Evolutionary conservation across 2,888 invertebrate genomes (phyloP), one percentile per base, ranked within the genome.

Genomic region (Steinernema scapterisci): DNA sequence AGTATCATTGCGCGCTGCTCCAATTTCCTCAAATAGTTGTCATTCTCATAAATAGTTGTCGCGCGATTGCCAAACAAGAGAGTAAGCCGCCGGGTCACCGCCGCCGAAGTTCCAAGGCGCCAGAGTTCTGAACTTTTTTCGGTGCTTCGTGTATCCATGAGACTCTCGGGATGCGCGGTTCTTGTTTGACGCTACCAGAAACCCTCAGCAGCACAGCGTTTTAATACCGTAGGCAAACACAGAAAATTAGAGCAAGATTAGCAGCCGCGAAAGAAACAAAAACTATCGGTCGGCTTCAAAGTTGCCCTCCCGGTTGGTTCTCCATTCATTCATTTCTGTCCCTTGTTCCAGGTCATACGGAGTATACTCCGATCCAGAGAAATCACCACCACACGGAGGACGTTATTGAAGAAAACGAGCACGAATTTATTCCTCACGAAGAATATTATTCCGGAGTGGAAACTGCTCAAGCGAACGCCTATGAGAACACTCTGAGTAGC

Each of bases 351-450:
- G 46, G 45, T 21, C 44, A 71, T 19, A 25, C 71, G 23, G 45
- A 21, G 19, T 71, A 45, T 19, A 45, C 71, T 44, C 45, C 71
- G 7, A 71, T 71, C 45, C 46, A 44, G 21, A 7, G 71, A 44
- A 44, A 44, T 31, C 71, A 71, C 27, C 38, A 38, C 38, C 71
- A 44, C 13, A 74, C 75, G 21, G 83, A 83, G 73, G 83, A 83
- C 52, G 79, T 79, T 9, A 77, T 83, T 25, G 83, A 83, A 73
- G 83, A 83, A 71, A 81, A 82, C 81, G 83, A 81, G 48, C 81
- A 83, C 54, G 83, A 83, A 70, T 73, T 73, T 44, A 78, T 79
- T 38, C 75, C 76, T 16, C 73, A 76, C 73, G 76, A 76, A 25
- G 72, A 52, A 9, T 76, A 70, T 63, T 74, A 73, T 31, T 52